Percentiles rank a stretch among this genome's conserved stretches.
These are phyloP conservation scores for Paratilapia polleni DNA, from an alignment of 2,113 vertebrate species.

Conservation along the genomic window DNA sequence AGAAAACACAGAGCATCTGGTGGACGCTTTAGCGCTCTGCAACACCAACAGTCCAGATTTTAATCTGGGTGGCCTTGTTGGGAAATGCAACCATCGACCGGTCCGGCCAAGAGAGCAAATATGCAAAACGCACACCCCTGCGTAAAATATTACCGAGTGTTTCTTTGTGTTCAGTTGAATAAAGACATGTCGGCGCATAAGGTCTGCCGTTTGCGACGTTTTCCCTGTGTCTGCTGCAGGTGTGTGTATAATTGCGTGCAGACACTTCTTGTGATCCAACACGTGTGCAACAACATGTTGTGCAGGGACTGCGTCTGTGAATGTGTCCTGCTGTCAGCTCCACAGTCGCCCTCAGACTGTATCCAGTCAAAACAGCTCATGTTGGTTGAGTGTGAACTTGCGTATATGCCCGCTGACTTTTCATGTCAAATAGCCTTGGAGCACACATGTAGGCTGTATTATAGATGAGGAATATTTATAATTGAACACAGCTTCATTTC, in stretches of 20 bases:
- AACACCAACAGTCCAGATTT: constrained; percentile 6
- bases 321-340: constrained; percentile 19
- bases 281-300: constrained; percentile 13
- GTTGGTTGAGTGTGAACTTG: constrained; percentile 31
- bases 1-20: constrained; percentile 51
- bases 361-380: constrained; percentile 36
- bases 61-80: constrained; percentile 43
- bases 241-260: constrained; percentile 11
- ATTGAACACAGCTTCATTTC: constrained; percentile 16
- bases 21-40: constrained; percentile 26
- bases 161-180: not conserved
- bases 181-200: not conserved
- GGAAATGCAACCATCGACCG: constrained; percentile 10
- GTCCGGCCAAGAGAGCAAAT: not conserved
- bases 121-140: not conserved
- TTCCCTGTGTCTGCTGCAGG: not conserved
- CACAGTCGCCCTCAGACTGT: constrained; percentile 1
- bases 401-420: constrained; percentile 8
- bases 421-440: constrained; percentile 20
- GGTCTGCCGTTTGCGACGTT: not conserved
- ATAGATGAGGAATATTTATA: constrained; percentile 33
- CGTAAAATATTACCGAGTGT: not conserved
- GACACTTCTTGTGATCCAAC: not conserved
- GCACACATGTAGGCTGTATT: not conserved
- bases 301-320: not conserved